A percentile compares a stretch with the other conserved stretches of the same genome.
These are phyloP conservation scores for Panthera leo DNA, from an alignment of 2,113 vertebrate genomes.

Conservation along the genomic window DNA sequence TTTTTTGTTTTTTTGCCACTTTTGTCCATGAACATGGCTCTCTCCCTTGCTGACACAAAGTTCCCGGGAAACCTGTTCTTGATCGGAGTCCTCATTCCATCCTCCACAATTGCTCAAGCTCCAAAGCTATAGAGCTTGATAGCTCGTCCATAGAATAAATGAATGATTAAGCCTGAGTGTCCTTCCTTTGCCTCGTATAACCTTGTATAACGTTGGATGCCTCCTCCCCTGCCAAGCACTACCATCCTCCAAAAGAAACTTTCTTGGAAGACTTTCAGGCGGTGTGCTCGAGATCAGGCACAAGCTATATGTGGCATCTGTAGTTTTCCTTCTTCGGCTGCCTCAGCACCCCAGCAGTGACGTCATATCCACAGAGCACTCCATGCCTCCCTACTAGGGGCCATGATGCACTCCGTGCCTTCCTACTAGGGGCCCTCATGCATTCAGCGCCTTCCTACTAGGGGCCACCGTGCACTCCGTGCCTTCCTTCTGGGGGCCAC, in stretches of 20 bases:
- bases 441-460: too few species aligned
- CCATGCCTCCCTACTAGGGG: background rate
- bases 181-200: background rate
- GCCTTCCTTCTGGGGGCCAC: background rate
- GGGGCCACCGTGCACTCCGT: too few species aligned
- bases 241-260: background rate
- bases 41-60: background rate
- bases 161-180: background rate
- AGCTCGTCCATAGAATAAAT: background rate
- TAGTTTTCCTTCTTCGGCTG: background rate
- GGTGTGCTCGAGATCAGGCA: background rate
- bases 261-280: background rate
- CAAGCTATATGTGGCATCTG: background rate
- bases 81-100: background rate
- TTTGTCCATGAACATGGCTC: fast-evolving
- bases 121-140: background rate
- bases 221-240: background rate
- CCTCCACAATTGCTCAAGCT: background rate
- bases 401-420: background rate
- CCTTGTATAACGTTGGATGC: too few species aligned
- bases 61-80: background rate
- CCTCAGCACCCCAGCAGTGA: too few species aligned
- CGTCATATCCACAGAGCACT: too few species aligned
- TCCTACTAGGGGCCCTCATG: background rate
- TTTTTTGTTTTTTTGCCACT: background rate